Conservation (phyloP, 2,113 vertebrate species). For the Clarias magur region DNA sequence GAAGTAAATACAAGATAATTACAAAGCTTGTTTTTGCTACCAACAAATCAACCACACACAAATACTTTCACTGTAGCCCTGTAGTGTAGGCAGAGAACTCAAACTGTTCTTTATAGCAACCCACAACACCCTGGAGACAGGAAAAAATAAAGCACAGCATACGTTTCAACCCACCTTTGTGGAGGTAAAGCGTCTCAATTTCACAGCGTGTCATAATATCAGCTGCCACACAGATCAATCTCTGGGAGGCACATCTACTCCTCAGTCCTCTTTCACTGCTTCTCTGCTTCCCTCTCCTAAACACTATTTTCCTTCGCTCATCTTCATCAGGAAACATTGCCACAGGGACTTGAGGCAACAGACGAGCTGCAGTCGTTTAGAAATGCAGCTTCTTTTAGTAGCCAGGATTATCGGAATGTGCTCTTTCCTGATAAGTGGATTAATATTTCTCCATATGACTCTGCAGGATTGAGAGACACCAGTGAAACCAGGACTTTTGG, state of each 20-base stretch:
- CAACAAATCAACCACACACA: conserved; percentile 24
- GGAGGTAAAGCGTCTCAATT: conserved; percentile 43
- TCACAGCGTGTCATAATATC: conserved; percentile 45
- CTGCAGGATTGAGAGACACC: conserved; percentile 52
- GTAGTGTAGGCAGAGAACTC: conserved; percentile 31
- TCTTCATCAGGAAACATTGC: conserved; percentile 34
- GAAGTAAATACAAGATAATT: neutral
- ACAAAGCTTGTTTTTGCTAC: conserved; percentile 5
- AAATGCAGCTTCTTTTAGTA: conserved; percentile 53
- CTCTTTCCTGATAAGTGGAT: conserved; percentile 62
- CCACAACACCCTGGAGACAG: conserved; percentile 36
- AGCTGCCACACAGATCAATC: conserved; percentile 25
- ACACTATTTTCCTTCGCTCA: conserved; percentile 19
- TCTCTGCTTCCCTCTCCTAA: neutral
- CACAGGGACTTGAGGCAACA: conserved; percentile 36
- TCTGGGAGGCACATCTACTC: conserved; percentile 23
- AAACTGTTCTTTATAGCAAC: conserved; percentile 28
- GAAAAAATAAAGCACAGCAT: conserved; percentile 30
- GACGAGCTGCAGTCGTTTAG: conserved; percentile 38
- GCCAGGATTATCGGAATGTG: conserved; percentile 61
- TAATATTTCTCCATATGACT: conserved; percentile 59
- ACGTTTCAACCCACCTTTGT: conserved; percentile 38
- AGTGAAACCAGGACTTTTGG: conserved; percentile 52
- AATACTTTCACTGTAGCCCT: conserved; percentile 13
- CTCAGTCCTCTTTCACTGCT: neutral